Base-by-base conservation (phyloP, 2,113 vertebrate genomes). In the Corythoichthys intestinalis region DNA sequence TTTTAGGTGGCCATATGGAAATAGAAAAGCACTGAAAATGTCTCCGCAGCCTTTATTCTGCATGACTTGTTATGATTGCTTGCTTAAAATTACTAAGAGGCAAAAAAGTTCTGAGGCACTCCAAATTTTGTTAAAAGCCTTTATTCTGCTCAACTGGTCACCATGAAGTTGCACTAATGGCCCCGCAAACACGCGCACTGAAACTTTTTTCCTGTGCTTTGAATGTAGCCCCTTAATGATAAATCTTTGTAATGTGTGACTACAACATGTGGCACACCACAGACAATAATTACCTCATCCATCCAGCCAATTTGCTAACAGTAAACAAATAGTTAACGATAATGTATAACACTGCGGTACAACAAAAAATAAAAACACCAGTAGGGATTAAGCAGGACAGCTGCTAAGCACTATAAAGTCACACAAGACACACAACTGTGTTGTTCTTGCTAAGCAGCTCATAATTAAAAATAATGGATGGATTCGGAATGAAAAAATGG, bases 41-140 rank as follows among this genome's bases (percentile, higher is more conserved):
- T 76, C 63, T 83, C 67, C 46, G 13, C 74, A 73, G 73, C 67
- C 78, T 85, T 88, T 83, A 80, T 88, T 84, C 80, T 84, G 80
- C 83, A 76, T 79, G 86, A 73, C 61, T 65, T 66, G 74, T 84
- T 70, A 74, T 80, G 70, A 80, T 76, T 83, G 77, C 65, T 50
- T 54, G 73, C 65, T 75, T 76, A 72, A 84, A 84, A 86, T 81
- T 83, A 83, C 69, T 76, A 49, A 56, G 35, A 48, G n/a, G 52
- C 47, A 69, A 65, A 68, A 2, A 52, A 53, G 57, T 78, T 78
- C 62, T 34, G 57, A 79, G 44, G 82, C 76, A 69, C 73, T 83
- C 66, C 46, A 67, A 63, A 76, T 77, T 78, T 64, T 70, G 4
- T 68, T 83, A 69, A 77, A 75, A 71, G 80, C 64, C 66, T 74